Percentiles rank a stretch among this genome's conserved stretches.
These are phyloP conservation scores for Parapsyche elsis DNA, from an alignment of 1,140 invertebrate species.

Conservation along the genomic window DNA sequence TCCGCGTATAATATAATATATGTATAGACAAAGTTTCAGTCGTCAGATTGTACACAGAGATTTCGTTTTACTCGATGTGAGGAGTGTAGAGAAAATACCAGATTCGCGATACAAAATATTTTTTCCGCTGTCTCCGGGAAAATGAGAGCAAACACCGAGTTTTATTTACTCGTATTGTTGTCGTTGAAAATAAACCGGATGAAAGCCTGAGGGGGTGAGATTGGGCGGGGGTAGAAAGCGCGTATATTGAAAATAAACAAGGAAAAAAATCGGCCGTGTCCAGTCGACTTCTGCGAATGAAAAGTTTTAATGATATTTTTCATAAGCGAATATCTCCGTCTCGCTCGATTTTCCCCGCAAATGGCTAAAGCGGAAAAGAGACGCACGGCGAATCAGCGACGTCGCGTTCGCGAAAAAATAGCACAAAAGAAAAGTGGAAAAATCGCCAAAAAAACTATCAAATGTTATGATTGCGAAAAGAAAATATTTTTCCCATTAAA, in stretches of 20 bases:
- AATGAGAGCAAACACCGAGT: background rate
- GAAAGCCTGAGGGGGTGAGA: background rate
- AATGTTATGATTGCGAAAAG: background rate
- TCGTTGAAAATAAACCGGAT: background rate
- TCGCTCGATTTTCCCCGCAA: background rate
- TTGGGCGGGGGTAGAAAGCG: background rate
- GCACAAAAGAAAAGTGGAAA: background rate
- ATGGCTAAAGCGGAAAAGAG: background rate
- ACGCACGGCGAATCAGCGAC: background rate
- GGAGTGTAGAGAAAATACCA: background rate
- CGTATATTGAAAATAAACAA: conserved; percentile 9
- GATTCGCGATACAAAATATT: background rate
- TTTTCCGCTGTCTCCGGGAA: background rate
- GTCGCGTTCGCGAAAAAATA: background rate
- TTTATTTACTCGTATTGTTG: background rate
- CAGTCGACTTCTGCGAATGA: conserved; percentile 37
- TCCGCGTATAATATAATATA: no score
- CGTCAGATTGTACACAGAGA: background rate
- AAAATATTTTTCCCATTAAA: background rate
- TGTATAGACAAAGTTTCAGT: no score
- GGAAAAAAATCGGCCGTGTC: background rate
- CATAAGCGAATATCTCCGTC: conserved; percentile 33
- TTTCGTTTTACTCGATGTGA: background rate
- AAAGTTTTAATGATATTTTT: conserved; percentile 50
- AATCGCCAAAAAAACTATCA: background rate